Conservation (phyloP, 1,140 invertebrate genomes). For the Saccostrea glomerata region DNA sequence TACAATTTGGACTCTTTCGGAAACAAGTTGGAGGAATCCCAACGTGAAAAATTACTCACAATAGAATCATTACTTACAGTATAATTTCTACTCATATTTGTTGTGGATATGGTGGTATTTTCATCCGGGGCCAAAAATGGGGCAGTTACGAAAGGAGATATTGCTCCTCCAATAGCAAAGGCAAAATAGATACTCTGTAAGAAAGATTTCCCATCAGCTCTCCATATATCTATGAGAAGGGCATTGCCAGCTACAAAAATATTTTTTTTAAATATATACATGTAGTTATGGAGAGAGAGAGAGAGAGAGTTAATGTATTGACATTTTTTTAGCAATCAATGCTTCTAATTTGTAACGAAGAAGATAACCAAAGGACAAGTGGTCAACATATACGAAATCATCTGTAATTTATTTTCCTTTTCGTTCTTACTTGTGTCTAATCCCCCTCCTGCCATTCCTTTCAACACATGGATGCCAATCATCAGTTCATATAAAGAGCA, state of each 20-base stretch:
- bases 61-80: not conserved
- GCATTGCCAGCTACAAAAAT: slow-evolving; percentile 78
- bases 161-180: slow-evolving; percentile 63
- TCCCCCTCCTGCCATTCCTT: slow-evolving; percentile 53
- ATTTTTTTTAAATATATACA: not conserved
- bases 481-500: slow-evolving; percentile 61
- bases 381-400: too few species aligned
- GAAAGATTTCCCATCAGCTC: slow-evolving; percentile 70
- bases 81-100: not conserved
- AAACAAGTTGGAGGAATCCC: not conserved
- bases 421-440: slow-evolving; percentile 60
- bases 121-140: slow-evolving; percentile 60
- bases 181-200: slow-evolving; percentile 64
- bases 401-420: too few species aligned
- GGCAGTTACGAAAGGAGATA: slow-evolving; percentile 62
- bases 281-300: too few species aligned
- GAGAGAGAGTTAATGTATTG: too few species aligned
- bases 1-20: not conserved
- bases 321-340: too few species aligned
- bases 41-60: not conserved
- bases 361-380: too few species aligned
- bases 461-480: slow-evolving; percentile 52
- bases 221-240: slow-evolving; percentile 79
- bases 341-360: too few species aligned
- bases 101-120: not conserved